These are phyloP conservation scores for Armadillidium nasatum DNA, from an alignment of 1,140 invertebrate genomes.

Conservation along the genomic window DNA sequence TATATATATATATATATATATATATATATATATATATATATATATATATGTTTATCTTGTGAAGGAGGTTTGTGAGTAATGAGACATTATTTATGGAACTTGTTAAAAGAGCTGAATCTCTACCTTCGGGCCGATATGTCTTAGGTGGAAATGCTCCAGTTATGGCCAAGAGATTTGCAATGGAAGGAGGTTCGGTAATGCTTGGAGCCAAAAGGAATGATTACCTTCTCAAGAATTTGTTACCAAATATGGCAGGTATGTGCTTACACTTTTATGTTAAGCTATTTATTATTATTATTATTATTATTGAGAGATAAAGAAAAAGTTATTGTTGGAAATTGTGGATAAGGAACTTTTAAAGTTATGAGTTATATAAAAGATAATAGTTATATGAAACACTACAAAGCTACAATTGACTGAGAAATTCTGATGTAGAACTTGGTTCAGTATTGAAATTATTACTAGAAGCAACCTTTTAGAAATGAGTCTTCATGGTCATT, in stretches of 20 bases:
- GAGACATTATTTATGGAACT: constrained; percentile 66
- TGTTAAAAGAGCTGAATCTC: constrained; percentile 54
- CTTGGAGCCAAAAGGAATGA: constrained; percentile 65
- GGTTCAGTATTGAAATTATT: too few species aligned
- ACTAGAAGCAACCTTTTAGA: too few species aligned
- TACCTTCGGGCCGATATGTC: constrained; percentile 59
- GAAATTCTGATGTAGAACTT: too few species aligned
- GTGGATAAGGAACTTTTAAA: too few species aligned
- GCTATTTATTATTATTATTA: background rate
- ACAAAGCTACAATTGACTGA: too few species aligned
- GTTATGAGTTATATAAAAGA: too few species aligned
- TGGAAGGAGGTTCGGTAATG: constrained; percentile 70
- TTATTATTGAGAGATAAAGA: too few species aligned
- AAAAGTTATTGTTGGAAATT: too few species aligned
- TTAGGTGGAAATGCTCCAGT: constrained; percentile 81
- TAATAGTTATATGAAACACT: too few species aligned
- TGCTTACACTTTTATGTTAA: constrained; percentile 11
- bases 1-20: too few species aligned
- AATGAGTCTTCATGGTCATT: too few species aligned
- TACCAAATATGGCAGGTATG: constrained; percentile 50
- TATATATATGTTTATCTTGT: constrained; percentile 46
- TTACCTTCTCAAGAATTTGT: constrained; percentile 47
- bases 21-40: too few species aligned
- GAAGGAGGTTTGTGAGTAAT: constrained; percentile 70
- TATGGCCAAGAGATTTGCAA: constrained; percentile 71